Evolutionary conservation across 2,797 vertebrate species (phyloP).

Genomic region (Bradypodion ventrale): DNA sequence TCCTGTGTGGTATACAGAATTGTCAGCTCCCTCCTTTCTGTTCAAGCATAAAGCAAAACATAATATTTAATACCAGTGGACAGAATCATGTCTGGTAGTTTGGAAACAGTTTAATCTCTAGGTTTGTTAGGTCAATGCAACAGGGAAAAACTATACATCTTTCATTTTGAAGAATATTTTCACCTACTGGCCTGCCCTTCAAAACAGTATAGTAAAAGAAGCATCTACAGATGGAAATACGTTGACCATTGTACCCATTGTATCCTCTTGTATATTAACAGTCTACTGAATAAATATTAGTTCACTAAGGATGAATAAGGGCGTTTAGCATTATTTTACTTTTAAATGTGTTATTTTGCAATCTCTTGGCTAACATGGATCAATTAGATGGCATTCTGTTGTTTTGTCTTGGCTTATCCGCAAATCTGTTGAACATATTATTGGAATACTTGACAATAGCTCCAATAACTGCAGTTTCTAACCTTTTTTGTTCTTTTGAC

Average conservation of each 20-base stretch:
- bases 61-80: neutral
- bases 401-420: constrained; percentile 14
- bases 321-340: no score
- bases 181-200: constrained; percentile 19
- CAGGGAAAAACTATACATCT: neutral
- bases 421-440: neutral
- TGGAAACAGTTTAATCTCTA: neutral
- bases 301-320: no score
- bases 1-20: neutral
- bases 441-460: neutral
- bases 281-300: no score
- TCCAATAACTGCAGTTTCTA: neutral
- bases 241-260: neutral
- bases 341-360: neutral
- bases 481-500: neutral
- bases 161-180: neutral
- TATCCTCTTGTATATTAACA: neutral
- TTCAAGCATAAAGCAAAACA: neutral
- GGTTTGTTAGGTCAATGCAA: neutral
- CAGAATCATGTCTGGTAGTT: neutral
- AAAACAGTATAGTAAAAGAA: no score
- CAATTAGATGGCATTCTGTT: constrained; percentile 3
- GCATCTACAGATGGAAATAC: constrained; percentile 20
- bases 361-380: constrained; percentile 15
- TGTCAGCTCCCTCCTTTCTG: accelerated